Evolutionary conservation across 2,113 vertebrate species (phyloP), one percentile per base, ranked within the genome.

Genomic region (Sphyrna mokarran): DNA sequence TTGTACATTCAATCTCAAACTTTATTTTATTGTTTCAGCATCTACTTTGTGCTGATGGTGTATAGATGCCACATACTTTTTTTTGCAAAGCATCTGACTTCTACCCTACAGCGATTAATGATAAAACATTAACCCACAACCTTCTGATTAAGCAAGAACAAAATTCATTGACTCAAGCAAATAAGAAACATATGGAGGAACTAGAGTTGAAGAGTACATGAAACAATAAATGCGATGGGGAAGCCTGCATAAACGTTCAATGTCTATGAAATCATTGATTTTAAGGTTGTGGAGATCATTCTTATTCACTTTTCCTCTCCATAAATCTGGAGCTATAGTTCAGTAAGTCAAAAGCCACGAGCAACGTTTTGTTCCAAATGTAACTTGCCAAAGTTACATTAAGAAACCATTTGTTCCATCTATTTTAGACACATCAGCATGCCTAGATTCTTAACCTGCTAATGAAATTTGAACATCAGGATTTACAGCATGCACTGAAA

Each of bases 151-250:
- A 95, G 23, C 40, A 72, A 72, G 37, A 95, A 48, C 23, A 23
- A 69, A 95, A 70, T 95, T 72, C 37, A 29, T 95, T 95, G 40
- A 94, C 68, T 26, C 6, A 40, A 72, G 23, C n/a, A 95, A 95
- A 95, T 95, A 70, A 43, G 68, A 69, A 70, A 72, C 93, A 95
- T 72, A 95, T 72, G 68, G 66, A 93, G 58, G 89, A 68, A 93
- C 89, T 93, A 93, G 61, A n/a, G 61, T 66, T 93, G 61, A 66
- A 93, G 66, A 63, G 18, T 14, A 63, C 6, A 63, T 91, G n/a
- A 66, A 91, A 66, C 16, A 93, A 91, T 91, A 91, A 66, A 91
- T 37, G 63, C 63, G 40, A 72, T 26, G 43, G 40, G 66, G 66
- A 94, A 70, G 43, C 40, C 3, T 6, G 26, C 68, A 68, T 22